Evolutionary conservation across 2,113 vertebrate genomes (phyloP).

Genomic region (Apodemus speciosus): DNA sequence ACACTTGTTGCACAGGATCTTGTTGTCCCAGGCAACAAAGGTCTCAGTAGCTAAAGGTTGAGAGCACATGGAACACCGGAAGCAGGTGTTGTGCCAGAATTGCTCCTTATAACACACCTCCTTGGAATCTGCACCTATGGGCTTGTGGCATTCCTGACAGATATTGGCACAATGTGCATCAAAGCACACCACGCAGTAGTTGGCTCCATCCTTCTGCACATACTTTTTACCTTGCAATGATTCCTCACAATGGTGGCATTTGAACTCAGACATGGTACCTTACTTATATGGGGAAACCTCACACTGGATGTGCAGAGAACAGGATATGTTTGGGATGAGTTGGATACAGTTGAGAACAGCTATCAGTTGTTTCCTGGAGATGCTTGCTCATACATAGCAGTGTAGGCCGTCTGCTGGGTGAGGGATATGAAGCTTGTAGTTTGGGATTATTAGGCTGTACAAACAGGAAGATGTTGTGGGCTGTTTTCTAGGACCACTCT

Average conservation of each 20-base stretch:
- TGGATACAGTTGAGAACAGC: background rate
- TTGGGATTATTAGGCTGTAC: background rate
- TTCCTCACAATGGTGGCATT: conserved; percentile 95
- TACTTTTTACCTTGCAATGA: conserved; percentile 96
- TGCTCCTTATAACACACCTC: conserved; percentile 96
- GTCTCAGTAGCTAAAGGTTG: conserved; percentile 92
- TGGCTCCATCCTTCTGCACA: conserved; percentile 92
- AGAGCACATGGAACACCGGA: conserved; percentile 94
- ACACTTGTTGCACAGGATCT: conserved; percentile 95
- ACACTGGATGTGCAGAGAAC: background rate
- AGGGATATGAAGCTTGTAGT: no score
- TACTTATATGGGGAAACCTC: conserved; percentile 91
- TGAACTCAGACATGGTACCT: conserved; percentile 94
- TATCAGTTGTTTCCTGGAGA: background rate
- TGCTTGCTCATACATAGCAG: background rate
- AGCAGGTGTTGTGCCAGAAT: conserved; percentile 96
- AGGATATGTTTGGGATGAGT: background rate
- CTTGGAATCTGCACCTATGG: conserved; percentile 94
- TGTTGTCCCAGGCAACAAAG: conserved; percentile 92
- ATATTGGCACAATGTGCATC: conserved; percentile 97
- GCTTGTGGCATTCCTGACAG: conserved; percentile 93
- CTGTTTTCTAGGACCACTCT: background rate
- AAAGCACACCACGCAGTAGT: conserved; percentile 95
- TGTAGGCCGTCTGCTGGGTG: background rate
- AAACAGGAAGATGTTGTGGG: background rate